Evolutionary conservation across 2,113 vertebrate species (phyloP).

Genomic region (Azemiops feae): DNA sequence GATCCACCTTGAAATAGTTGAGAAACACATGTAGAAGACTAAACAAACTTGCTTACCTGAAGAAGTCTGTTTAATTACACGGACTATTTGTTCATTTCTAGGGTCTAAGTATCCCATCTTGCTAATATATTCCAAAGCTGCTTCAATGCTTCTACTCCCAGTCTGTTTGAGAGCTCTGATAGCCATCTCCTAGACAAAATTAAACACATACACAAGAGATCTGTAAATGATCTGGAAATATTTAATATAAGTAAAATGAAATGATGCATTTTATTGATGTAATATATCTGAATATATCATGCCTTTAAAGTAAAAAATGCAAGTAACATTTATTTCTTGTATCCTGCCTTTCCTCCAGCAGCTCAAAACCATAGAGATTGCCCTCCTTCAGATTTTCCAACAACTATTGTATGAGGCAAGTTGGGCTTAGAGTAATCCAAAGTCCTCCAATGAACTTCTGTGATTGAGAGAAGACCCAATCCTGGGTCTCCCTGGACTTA

Average conservation of each 20-base stretch:
- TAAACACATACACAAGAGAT: background rate
- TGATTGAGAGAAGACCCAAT: background rate
- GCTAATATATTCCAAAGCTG: conserved; percentile 95
- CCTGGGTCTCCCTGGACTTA: background rate
- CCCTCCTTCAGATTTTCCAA: background rate
- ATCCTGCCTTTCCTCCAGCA: background rate
- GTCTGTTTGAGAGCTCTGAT: conserved; percentile 95
- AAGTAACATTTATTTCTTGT: background rate
- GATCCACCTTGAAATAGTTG: background rate
- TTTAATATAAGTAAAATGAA: background rate
- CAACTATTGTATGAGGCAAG: background rate
- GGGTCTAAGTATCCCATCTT: conserved; percentile 99
- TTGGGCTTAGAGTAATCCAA: background rate
- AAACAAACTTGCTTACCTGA: conserved; percentile 74
- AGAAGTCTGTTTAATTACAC: conserved; percentile 96
- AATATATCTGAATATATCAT: background rate
- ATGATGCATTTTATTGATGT: background rate
- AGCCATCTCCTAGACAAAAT: conserved; percentile 88
- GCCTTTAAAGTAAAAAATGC: background rate
- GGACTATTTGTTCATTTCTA: conserved; percentile 93
- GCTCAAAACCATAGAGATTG: background rate
- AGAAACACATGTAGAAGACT: background rate
- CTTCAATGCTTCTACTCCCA: conserved; percentile 93
- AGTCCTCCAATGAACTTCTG: background rate
- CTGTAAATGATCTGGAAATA: background rate